phyloP scores from a whole-genome alignment of 2,797 vertebrate species.

The Ctenochaetus hawaiiensis region DNA sequence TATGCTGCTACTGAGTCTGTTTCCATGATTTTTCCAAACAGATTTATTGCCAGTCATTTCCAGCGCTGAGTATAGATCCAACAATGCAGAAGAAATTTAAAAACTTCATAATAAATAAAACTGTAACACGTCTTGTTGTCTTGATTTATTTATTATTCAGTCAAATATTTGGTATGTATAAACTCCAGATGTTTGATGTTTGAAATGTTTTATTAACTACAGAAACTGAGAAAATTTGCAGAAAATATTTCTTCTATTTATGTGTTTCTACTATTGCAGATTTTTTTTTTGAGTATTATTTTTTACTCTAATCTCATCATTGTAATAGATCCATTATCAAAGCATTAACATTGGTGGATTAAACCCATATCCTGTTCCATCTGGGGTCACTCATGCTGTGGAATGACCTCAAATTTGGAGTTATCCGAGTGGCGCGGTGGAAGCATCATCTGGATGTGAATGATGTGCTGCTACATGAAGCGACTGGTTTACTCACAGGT shows the following conservation, averaged over 20 bases:
- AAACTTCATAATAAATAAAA: background rate
- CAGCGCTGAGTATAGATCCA: background rate
- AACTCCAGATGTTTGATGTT: background rate
- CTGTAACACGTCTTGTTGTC: too few relatives aligned
- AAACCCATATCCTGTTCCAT: background rate
- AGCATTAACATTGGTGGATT: background rate
- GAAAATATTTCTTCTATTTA: background rate
- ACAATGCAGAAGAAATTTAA: background rate
- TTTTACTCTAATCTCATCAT: background rate
- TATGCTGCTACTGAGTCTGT: background rate
- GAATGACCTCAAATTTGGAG: too few relatives aligned
- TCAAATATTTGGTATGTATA: background rate
- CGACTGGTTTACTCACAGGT: conserved; percentile 88
- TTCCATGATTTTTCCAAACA: too few relatives aligned
- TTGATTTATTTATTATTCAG: background rate
- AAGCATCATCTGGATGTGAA: too few relatives aligned
- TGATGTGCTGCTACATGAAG: too few relatives aligned
- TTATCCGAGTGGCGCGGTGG: too few relatives aligned
- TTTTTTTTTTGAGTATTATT: background rate
- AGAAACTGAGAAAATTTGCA: conserved; percentile 1
- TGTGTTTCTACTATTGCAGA: too few relatives aligned
- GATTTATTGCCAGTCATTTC: too few relatives aligned
- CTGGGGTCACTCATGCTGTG: too few relatives aligned
- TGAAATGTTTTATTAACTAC: background rate
- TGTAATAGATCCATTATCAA: background rate